These are phyloP conservation scores for Rhea pennata DNA, from an alignment of 2,113 vertebrate species.

Conservation along the genomic window DNA sequence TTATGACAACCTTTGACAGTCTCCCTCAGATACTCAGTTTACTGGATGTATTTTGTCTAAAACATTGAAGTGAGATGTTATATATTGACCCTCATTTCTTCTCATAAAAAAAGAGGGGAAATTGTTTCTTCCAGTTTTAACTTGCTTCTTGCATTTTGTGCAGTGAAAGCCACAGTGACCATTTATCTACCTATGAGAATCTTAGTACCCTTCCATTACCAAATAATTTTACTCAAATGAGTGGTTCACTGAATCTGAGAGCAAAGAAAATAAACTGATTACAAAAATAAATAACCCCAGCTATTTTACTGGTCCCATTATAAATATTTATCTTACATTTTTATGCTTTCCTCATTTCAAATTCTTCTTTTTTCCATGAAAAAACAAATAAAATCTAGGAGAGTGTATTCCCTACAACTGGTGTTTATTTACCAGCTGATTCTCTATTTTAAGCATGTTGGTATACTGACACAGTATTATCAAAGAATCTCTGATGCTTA, in stretches of 20 bases:
- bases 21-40: neutral
- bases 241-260: neutral
- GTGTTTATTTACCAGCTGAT: neutral
- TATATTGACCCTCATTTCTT: too few species aligned
- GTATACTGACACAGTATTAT: neutral
- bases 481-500: neutral
- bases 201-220: neutral
- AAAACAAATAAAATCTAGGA: neutral
- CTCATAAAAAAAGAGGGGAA: neutral
- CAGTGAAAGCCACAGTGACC: neutral
- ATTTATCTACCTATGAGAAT: neutral
- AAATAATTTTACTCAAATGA: neutral
- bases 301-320: neutral
- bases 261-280: neutral
- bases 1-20: neutral
- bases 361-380: neutral
- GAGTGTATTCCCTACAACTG: neutral
- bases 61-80: too few species aligned
- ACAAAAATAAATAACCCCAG: neutral
- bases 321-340: neutral
- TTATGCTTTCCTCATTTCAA: neutral
- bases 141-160: neutral
- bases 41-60: neutral
- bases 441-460: neutral
- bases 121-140: neutral